phyloP scores from a whole-genome alignment of 64 coral and sea anemone species.

The Pocillopora damicornis region DNA sequence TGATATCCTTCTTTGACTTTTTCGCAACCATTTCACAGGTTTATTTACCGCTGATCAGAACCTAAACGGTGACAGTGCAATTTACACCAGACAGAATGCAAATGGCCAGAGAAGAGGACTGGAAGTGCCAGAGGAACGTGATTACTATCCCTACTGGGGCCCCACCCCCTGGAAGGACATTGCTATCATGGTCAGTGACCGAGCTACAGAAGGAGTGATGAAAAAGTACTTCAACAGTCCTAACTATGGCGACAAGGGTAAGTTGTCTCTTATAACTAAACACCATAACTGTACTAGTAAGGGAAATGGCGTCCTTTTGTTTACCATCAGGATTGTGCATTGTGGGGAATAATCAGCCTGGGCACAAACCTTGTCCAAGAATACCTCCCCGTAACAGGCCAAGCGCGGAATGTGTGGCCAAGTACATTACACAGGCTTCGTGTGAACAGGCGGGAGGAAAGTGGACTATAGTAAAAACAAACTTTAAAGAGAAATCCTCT shows the following conservation, averaged over 20 bases:
- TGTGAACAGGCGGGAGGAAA: not conserved
- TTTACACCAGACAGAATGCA: conserved; percentile 63
- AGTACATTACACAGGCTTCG: not conserved
- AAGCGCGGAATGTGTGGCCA: not conserved
- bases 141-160: conserved; percentile 77
- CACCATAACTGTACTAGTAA: too few species aligned
- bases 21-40: not conserved
- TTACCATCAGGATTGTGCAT: conserved; percentile 9
- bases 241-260: not conserved
- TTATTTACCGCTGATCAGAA: conserved; percentile 26
- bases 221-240: not conserved
- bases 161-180: conserved; percentile 61
- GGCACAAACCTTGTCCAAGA: not conserved
- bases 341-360: not conserved
- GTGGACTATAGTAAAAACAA: not conserved
- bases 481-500: not conserved
- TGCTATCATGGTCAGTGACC: conserved; percentile 30
- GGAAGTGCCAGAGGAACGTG: conserved; percentile 68
- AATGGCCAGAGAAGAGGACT: conserved; percentile 50
- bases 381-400: not conserved
- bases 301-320: too few species aligned
- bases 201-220: conserved; percentile 14
- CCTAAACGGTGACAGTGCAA: conserved; percentile 33
- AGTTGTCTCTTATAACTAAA: not conserved
- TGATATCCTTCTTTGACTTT: not conserved